A percentile compares a stretch with the other conserved stretches of the same genome.
These are phyloP conservation scores for Embidobia sp. DNA, from an alignment of 2,888 invertebrate species.

Conservation along the genomic window DNA sequence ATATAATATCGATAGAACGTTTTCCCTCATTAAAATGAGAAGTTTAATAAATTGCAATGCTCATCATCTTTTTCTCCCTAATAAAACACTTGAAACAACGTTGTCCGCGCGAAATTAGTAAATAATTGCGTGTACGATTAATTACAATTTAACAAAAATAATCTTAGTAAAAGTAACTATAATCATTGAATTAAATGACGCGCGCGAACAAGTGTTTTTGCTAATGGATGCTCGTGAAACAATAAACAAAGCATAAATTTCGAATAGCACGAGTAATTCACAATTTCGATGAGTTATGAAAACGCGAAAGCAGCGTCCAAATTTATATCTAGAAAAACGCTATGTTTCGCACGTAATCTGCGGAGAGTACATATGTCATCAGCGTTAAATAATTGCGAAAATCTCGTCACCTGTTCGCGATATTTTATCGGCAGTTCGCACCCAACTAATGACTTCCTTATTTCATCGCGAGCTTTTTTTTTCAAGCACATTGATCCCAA, in stretches of 20 bases:
- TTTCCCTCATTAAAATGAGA: no score
- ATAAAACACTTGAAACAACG: no score
- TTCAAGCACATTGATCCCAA: conserved; percentile 54
- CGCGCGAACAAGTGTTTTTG: conserved; percentile 18
- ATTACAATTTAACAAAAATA: no score
- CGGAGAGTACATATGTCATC: conserved; percentile 33
- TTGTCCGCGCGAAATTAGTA: no score
- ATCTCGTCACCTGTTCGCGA: conserved; percentile 55
- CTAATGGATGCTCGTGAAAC: neutral
- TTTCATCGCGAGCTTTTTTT: conserved; percentile 38
- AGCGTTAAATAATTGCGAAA: conserved; percentile 43
- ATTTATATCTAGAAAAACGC: conserved; percentile 32
- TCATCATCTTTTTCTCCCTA: no score
- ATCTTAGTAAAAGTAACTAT: no score
- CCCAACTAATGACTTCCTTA: conserved; percentile 56
- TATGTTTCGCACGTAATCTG: conserved; percentile 25
- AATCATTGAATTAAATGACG: no score
- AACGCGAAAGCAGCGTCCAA: conserved; percentile 48
- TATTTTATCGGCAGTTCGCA: conserved; percentile 56
- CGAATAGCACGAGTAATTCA: conserved; percentile 3
- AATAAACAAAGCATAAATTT: conserved; percentile 48
- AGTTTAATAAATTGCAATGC: no score
- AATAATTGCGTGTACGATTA: no score
- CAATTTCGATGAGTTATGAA: conserved; percentile 52
- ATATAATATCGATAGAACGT: no score